Evolutionary conservation across 2,113 vertebrate genomes (phyloP).

Genomic region (Podarcis muralis): DNA sequence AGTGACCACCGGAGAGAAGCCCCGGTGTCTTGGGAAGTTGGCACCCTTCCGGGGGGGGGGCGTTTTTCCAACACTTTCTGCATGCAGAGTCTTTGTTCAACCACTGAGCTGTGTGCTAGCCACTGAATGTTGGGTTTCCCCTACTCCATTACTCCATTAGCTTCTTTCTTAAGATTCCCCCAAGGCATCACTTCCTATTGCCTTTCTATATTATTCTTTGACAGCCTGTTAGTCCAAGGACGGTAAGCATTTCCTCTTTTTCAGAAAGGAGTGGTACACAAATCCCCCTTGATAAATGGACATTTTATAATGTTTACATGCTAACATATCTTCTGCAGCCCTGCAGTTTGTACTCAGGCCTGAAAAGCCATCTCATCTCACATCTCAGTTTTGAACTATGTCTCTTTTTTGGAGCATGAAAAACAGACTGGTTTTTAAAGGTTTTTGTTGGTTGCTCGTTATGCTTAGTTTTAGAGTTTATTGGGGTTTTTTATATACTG

Average conservation of each 20-base stretch:
- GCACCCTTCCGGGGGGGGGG: too few species aligned
- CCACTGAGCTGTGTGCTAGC: background rate
- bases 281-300: slow-evolving; percentile 30
- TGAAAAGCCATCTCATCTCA: slow-evolving; percentile 21
- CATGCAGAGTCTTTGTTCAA: too few species aligned
- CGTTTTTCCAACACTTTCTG: too few species aligned
- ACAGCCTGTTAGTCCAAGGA: slow-evolving; percentile 15
- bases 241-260: background rate
- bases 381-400: slow-evolving; percentile 32
- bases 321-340: slow-evolving; percentile 9
- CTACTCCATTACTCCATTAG: background rate
- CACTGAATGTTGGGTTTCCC: background rate
- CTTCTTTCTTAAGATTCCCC: background rate
- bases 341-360: background rate
- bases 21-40: too few species aligned
- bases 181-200: slow-evolving; percentile 4
- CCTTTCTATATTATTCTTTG: background rate
- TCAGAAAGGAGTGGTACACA: background rate
- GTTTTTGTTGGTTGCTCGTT: background rate
- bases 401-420: slow-evolving; percentile 43
- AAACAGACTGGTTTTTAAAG: slow-evolving; percentile 23
- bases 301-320: slow-evolving; percentile 17
- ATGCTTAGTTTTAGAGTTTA: too few species aligned
- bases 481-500: too few species aligned
- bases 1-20: too few species aligned